These are phyloP conservation scores for Oreochromis spilurus DNA, from an alignment of 2,113 vertebrate genomes.

Conservation along the genomic window DNA sequence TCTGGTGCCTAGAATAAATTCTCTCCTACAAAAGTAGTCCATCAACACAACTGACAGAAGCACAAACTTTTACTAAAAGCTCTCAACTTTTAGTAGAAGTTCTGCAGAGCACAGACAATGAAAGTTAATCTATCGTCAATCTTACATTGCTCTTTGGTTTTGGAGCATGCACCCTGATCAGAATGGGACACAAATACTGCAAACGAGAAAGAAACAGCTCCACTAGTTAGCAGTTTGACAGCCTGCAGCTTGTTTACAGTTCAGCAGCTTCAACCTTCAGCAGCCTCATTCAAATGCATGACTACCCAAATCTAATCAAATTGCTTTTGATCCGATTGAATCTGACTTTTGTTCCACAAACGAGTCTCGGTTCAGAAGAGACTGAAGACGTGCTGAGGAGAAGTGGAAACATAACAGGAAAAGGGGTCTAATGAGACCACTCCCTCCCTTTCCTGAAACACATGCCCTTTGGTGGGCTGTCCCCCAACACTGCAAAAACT, in stretches of 20 bases:
- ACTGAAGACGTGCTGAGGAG: not conserved
- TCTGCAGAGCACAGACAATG: not conserved
- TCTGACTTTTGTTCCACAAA: not conserved
- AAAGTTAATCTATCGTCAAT: not conserved
- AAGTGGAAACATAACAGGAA: constrained; percentile 38
- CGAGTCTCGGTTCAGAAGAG: not conserved
- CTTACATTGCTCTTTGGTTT: not conserved
- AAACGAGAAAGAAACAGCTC: not conserved
- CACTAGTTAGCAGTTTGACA: not conserved
- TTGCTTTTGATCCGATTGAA: not conserved
- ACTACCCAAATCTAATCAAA: not conserved
- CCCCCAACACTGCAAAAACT: not conserved
- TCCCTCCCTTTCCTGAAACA: constrained; percentile 29
- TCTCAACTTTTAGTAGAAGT: not conserved
- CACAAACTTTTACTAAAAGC: not conserved
- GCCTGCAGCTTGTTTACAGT: not conserved
- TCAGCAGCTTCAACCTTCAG: not conserved
- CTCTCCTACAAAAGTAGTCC: not conserved
- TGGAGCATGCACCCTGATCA: not conserved
- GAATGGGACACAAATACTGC: not conserved
- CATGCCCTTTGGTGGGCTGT: constrained; percentile 21
- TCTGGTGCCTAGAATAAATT: not conserved
- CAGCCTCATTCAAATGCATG: not conserved
- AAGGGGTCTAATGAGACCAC: constrained; percentile 1
- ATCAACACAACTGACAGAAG: not conserved